These are phyloP conservation scores for Poecilia latipinna DNA, from an alignment of 2,113 vertebrate genomes.

Conservation along the genomic window DNA sequence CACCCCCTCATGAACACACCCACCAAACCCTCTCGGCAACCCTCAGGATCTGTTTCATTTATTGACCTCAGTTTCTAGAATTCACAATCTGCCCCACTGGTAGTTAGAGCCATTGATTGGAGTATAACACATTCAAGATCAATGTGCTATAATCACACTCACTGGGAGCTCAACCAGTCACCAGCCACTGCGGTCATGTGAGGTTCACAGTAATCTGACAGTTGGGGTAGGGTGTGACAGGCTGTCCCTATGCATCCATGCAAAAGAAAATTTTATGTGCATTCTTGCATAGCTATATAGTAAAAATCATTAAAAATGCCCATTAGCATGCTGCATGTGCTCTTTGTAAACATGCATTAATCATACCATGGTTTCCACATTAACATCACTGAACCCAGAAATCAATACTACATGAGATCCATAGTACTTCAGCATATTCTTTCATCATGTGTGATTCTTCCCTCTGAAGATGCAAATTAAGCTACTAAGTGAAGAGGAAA, in stretches of 20 bases:
- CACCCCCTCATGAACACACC: background rate
- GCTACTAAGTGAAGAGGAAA: background rate
- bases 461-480: slow-evolving; percentile 19
- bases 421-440: slow-evolving; percentile 43
- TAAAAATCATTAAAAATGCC: slow-evolving; percentile 27
- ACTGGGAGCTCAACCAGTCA: slow-evolving; percentile 34
- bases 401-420: slow-evolving; percentile 58
- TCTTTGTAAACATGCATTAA: slow-evolving; percentile 48
- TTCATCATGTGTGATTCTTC: slow-evolving; percentile 32
- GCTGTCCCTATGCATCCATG: slow-evolving; percentile 23
- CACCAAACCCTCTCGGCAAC: slow-evolving; percentile 6
- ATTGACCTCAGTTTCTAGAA: slow-evolving; percentile 67
- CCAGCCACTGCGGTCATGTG: slow-evolving; percentile 34
- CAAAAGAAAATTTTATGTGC: slow-evolving; percentile 38
- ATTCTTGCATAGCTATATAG: slow-evolving; percentile 29
- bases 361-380: slow-evolving; percentile 33
- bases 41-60: slow-evolving; percentile 51
- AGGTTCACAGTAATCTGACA: slow-evolving; percentile 35
- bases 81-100: slow-evolving; percentile 60
- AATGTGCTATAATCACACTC: slow-evolving; percentile 57
- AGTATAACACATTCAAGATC: slow-evolving; percentile 66
- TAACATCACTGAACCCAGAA: slow-evolving; percentile 24
- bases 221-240: background rate
- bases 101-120: slow-evolving; percentile 65
- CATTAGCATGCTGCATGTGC: slow-evolving; percentile 20